Conservation (phyloP, 92 coral and sea anemone genomes). For the Parazoanthus darwini region DNA sequence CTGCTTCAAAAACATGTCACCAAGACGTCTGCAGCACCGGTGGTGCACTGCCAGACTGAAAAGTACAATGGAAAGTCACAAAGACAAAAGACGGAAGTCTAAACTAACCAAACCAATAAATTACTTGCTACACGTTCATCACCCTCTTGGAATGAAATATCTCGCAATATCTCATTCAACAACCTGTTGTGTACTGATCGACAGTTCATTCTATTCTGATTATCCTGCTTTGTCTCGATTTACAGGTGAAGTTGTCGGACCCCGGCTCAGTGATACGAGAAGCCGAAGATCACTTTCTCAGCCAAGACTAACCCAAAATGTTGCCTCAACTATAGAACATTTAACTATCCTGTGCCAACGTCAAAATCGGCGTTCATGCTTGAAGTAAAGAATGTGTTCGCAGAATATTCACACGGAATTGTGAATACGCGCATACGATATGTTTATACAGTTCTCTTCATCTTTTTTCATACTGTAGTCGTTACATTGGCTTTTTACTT, state of each 20-base stretch:
- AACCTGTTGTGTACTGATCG: no score
- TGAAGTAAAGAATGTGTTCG: not conserved
- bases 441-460: no score
- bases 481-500: no score
- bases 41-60: not conserved
- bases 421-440: not conserved
- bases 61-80: not conserved
- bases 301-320: constrained; percentile 53
- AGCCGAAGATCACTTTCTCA: constrained; percentile 90
- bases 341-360: not conserved
- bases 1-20: not conserved
- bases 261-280: constrained; percentile 70
- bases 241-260: constrained; percentile 83
- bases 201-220: not conserved
- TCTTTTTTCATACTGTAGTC: no score
- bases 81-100: not conserved
- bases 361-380: not conserved
- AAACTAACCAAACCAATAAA: not conserved
- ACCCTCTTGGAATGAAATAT: not conserved
- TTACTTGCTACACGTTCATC: not conserved
- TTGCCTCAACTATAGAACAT: not conserved
- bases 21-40: not conserved
- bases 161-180: not conserved
- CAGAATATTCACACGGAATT: not conserved
- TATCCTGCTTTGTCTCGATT: not conserved